These are phyloP conservation scores for Diplolepis rosae DNA, from an alignment of 2,888 invertebrate genomes.

Conservation along the genomic window DNA sequence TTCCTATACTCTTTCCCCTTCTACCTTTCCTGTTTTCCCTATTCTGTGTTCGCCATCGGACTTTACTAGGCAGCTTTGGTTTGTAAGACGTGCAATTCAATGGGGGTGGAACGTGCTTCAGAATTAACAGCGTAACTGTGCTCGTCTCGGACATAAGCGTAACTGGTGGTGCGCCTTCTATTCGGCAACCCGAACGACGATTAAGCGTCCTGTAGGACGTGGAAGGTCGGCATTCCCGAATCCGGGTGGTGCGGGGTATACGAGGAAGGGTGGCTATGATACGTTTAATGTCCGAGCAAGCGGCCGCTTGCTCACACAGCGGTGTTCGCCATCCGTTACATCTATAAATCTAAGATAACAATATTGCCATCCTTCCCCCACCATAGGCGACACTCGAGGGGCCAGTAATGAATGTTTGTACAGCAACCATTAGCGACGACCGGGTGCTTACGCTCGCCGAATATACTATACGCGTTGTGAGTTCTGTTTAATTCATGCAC, in stretches of 20 bases:
- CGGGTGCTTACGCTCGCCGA: conserved; percentile 43
- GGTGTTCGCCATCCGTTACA: conserved; percentile 72
- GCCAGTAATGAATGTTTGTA: conserved; percentile 72
- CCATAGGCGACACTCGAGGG: conserved; percentile 48
- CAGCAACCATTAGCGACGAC: conserved; percentile 70
- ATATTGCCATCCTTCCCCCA: conserved; percentile 65
- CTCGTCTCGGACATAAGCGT: conserved; percentile 7
- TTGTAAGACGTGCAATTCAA: conserved; percentile 3
- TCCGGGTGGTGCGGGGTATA: conserved; percentile 34
- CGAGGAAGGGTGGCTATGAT: conserved; percentile 54
- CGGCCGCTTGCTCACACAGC: conserved; percentile 62
- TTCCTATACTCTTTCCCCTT: background rate
- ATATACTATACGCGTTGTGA: conserved; percentile 11
- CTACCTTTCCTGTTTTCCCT: background rate
- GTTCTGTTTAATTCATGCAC: conserved; percentile 39
- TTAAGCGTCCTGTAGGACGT: conserved; percentile 2
- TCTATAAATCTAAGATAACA: conserved; percentile 73
- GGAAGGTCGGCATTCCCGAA: conserved; percentile 23
- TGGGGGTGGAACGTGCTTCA: background rate
- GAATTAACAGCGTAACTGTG: conserved; percentile 11
- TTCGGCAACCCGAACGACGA: background rate
- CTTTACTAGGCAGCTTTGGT: background rate
- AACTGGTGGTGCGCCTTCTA: background rate
- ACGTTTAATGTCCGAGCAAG: conserved; percentile 59
- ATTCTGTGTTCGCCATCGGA: background rate